Percentiles rank a stretch among this genome's conserved stretches.
Evolutionary conservation across 1,140 invertebrate species (phyloP).

Genomic region (Drosophila pruinosa): DNA sequence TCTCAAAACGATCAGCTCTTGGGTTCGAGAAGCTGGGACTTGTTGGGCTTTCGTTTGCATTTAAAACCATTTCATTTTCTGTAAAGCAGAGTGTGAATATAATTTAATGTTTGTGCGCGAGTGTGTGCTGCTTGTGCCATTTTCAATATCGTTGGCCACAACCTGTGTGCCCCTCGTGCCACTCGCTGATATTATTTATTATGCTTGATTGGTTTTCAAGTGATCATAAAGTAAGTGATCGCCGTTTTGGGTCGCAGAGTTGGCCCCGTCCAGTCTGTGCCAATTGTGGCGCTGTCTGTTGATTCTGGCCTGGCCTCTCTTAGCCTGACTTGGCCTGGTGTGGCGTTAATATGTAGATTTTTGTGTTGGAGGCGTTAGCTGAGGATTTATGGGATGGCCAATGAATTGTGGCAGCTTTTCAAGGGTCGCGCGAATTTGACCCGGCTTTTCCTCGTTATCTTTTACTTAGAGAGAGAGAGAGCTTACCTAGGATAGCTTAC

Average conservation of each 20-base stretch:
- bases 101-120: conserved; percentile 70
- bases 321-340: conserved; percentile 35
- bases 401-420: conserved; percentile 46
- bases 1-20: conserved; percentile 45
- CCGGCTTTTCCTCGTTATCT: not conserved
- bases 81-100: conserved; percentile 82
- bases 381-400: conserved; percentile 59
- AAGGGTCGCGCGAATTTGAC: conserved; percentile 14
- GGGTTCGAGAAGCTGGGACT: conserved; percentile 10
- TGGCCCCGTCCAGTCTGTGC: conserved; percentile 43
- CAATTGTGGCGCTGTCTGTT: conserved; percentile 60
- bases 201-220: conserved; percentile 82
- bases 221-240: conserved; percentile 83
- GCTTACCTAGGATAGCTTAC: conserved; percentile 55
- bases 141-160: conserved; percentile 64
- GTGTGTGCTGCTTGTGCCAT: conserved; percentile 53
- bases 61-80: conserved; percentile 78
- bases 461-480: not conserved
- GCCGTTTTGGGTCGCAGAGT: conserved; percentile 46
- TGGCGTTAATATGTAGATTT: conserved; percentile 79
- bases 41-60: conserved; percentile 67
- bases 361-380: conserved; percentile 55
- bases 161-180: conserved; percentile 15
- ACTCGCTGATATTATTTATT: conserved; percentile 77
- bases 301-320: conserved; percentile 2